Conservation (phyloP, 2,797 vertebrate species). For the Tinamus major region DNA sequence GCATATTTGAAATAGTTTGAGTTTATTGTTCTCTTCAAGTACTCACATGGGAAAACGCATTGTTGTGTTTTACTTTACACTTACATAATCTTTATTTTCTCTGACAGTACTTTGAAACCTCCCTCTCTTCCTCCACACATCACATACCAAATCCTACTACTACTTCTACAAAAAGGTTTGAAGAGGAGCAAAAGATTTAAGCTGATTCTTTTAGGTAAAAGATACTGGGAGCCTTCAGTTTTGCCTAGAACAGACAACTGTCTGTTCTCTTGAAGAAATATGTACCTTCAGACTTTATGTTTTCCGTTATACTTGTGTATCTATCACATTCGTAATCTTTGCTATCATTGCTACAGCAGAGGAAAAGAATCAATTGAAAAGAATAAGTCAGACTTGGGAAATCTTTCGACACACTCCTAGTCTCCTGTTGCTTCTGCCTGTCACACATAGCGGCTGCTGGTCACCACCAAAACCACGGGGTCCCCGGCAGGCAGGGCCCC, state of each 20-base stretch:
- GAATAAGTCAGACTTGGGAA: neutral
- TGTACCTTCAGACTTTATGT: neutral
- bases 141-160: neutral
- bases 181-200: constrained; percentile 25
- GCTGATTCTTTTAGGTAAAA: constrained; percentile 20
- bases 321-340: neutral
- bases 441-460: no score
- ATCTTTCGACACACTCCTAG: no score
- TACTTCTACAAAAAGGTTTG: neutral
- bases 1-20: neutral
- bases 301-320: neutral
- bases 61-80: neutral
- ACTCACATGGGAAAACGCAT: neutral
- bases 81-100: neutral
- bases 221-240: neutral
- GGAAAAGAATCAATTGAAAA: neutral
- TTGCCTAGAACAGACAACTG: neutral
- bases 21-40: neutral
- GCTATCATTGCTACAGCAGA: neutral
- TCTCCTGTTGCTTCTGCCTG: no score
- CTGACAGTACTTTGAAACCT: neutral
- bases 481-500: neutral
- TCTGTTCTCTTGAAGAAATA: neutral
- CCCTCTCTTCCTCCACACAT: neutral
- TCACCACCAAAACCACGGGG: no score